Base-by-base conservation (phyloP, 1,140 invertebrate genomes). In the Dendrolimus kikuchii region DNA sequence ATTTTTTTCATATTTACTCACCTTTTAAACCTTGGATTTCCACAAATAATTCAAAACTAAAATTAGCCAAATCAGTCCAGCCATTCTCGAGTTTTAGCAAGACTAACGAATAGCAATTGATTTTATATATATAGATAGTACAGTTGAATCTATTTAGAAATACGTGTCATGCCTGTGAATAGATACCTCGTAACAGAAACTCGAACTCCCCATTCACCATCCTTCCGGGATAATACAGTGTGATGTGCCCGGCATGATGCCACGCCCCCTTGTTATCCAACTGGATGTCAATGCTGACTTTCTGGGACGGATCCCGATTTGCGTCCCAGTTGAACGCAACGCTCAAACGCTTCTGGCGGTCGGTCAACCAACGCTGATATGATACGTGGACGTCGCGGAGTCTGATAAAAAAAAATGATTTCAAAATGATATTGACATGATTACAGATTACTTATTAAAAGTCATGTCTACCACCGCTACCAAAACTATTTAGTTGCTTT, bases 301-400 rank as follows among this genome's bases (percentile, higher is more conserved):
- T 92, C 64, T 93, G 89, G 43, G 90, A 90, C 0, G 93, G 93
- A 87, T 95, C 93, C 6, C 94, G 88, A 78, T 94, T 95, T 0
- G 93, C 93, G 68, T 95, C 93, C 94, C 94, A 95, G 64, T 94
- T 94, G 0, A 95, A 67, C 55, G 93, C 92, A 0, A 93, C 74
- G 0, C 90, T 92, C 4, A 91, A 79, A 50, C 91, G 90, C 66
- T 93, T 93, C 9, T 89, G 88, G 10, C 81, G 68, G 0, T 84
- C 71, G 36, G 89, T 88, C 55, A 90, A 89, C 5, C 90, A 81
- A 0, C 90, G 88, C 38, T 89, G 90, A 49, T 92, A 77, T 2
- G 89, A 89, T 9, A 95, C 67, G 57, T 92, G 90, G n/a, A 95
- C 83, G 71, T 95, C 94, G 46, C 93, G 88, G 56, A 92, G 85